These are phyloP conservation scores for Drosophila elegans DNA, from an alignment of 1,140 invertebrate genomes.

Conservation along the genomic window DNA sequence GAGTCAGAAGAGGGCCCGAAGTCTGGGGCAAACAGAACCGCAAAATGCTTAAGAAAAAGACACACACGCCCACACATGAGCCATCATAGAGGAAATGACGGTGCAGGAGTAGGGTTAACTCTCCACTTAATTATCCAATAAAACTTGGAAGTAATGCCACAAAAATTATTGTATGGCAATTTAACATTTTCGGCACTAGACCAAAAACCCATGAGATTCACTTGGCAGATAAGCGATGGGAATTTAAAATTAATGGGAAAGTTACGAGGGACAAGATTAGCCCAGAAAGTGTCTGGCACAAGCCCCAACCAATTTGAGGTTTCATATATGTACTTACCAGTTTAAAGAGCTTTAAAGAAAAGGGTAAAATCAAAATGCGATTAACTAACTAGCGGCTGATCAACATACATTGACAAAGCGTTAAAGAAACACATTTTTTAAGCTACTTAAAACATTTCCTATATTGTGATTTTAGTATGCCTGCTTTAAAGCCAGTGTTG, in stretches of 20 bases:
- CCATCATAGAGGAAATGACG: not conserved
- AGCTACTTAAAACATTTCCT: not conserved
- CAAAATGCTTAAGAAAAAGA: constrained; percentile 45
- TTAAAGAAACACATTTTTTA: not conserved
- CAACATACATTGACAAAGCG: not conserved
- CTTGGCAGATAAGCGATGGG: constrained; percentile 3
- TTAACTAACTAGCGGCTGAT: too few species aligned
- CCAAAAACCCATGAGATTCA: constrained; percentile 25
- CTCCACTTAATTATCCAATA: constrained; percentile 68
- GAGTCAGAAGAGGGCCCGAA: not conserved
- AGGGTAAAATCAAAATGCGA: constrained; percentile 4
- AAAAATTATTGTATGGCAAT: constrained; percentile 53
- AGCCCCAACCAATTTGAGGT: not conserved
- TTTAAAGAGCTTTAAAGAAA: constrained; percentile 9
- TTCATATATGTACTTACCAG: constrained; percentile 13
- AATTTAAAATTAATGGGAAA: constrained; percentile 13
- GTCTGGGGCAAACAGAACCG: constrained; percentile 25
- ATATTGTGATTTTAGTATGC: constrained; percentile 9
- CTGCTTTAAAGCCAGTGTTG: constrained; percentile 18
- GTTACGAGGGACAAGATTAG: constrained; percentile 8
- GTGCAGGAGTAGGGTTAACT: constrained; percentile 16
- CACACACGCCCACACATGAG: constrained; percentile 34
- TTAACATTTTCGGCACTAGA: constrained; percentile 34
- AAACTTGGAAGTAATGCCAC: constrained; percentile 59
- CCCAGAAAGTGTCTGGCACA: not conserved